These are phyloP conservation scores for Aplysina aerophoba DNA, from an alignment of 37 sponge, comb jelly and placozoan genomes.

Conservation along the genomic window DNA sequence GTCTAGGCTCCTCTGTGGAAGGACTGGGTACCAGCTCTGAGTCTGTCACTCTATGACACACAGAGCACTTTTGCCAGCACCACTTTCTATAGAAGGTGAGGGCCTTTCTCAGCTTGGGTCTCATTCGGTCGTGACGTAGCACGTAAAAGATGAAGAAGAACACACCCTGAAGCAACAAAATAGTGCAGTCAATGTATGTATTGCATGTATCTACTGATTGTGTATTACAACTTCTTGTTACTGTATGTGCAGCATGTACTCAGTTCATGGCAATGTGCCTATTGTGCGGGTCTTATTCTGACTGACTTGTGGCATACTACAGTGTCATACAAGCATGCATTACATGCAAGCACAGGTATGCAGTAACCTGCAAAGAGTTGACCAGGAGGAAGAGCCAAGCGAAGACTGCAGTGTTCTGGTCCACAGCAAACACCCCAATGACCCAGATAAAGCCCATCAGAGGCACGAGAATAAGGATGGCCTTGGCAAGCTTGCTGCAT, in stretches of 20 bases:
- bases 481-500: not conserved
- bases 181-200: too few relatives aligned
- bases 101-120: not conserved
- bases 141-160: constrained; percentile 10
- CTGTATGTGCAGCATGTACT: too few relatives aligned
- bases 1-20: not conserved
- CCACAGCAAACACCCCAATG: constrained; percentile 22
- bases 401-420: not conserved
- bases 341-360: too few relatives aligned
- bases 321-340: too few relatives aligned
- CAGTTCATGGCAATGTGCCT: too few relatives aligned
- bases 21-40: not conserved
- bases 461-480: not conserved
- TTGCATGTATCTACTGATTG: too few relatives aligned
- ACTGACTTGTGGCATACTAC: too few relatives aligned
- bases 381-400: not conserved
- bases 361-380: not conserved
- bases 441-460: constrained; percentile 11
- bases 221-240: too few relatives aligned
- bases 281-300: too few relatives aligned
- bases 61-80: not conserved
- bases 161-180: not conserved
- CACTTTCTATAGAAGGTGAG: not conserved
- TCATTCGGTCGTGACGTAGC: constrained; percentile 8
- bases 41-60: not conserved